A percentile compares a stretch with the other conserved stretches of the same genome.
Conservation (phyloP, 23 tunicate genomes). For the Ascidia mentula region DNA sequence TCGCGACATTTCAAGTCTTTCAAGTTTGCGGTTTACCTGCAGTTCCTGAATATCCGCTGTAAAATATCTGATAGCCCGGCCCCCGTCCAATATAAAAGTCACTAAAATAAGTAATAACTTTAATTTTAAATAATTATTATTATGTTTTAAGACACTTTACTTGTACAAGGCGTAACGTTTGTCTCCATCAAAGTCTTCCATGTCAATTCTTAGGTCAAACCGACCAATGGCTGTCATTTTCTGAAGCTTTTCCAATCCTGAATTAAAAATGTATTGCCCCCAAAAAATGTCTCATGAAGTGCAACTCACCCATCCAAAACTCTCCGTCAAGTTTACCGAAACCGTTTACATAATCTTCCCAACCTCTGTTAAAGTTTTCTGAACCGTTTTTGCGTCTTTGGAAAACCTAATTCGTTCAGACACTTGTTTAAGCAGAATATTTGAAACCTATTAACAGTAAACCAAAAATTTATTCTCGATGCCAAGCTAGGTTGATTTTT, state of each 20-base stretch:
- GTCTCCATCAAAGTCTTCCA: slow-evolving; percentile 22
- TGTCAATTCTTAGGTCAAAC: slow-evolving; percentile 17
- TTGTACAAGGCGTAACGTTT: slow-evolving; percentile 7
- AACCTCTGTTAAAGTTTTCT: background rate
- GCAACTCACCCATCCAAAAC: slow-evolving; percentile 25
- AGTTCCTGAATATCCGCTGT: background rate
- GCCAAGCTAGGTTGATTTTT: background rate
- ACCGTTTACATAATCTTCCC: slow-evolving; percentile 21
- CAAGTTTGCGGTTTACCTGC: background rate
- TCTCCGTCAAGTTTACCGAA: slow-evolving; percentile 21
- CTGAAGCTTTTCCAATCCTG: slow-evolving; percentile 9
- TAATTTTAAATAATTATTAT: background rate
- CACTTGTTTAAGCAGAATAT: background rate
- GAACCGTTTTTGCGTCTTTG: slow-evolving; percentile 4
- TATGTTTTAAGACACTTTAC: background rate
- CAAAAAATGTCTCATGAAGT: background rate
- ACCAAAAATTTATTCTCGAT: background rate
- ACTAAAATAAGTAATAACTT: background rate
- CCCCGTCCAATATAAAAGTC: background rate
- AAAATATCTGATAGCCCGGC: background rate
- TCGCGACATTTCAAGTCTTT: background rate
- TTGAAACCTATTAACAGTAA: background rate
- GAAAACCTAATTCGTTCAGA: slow-evolving; percentile 5
- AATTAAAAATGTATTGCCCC: background rate
- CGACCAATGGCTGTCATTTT: background rate